A percentile compares a stretch with the other conserved stretches of the same genome.
These are phyloP conservation scores for Aspiorhynchus laticeps DNA, from an alignment of 2,113 vertebrate genomes.

Conservation along the genomic window DNA sequence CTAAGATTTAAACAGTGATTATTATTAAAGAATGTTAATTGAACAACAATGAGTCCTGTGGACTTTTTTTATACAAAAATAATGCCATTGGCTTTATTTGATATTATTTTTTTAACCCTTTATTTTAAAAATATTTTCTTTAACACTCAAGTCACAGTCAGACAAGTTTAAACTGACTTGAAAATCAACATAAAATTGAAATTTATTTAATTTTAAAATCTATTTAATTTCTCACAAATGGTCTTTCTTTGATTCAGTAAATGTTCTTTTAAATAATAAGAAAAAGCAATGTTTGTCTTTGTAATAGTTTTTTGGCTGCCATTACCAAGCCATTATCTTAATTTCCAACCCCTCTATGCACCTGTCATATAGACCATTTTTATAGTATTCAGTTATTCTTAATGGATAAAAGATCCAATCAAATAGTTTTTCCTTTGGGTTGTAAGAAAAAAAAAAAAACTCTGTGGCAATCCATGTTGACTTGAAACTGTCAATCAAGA, in stretches of 20 bases:
- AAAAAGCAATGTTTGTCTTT: not conserved
- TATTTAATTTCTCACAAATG: not conserved
- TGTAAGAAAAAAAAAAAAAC: not conserved
- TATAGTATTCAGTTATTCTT: not conserved
- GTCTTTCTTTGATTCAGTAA: not conserved
- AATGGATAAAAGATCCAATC: not conserved
- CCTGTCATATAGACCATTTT: not conserved
- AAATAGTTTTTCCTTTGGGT: not conserved
- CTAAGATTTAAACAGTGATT: not conserved
- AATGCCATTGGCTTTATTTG: not conserved
- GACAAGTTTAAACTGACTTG: not conserved
- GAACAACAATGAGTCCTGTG: not conserved
- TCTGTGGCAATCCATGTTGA: not conserved
- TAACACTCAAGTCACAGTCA: not conserved
- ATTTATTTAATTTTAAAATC: not conserved
- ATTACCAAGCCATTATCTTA: not conserved
- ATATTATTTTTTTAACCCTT: not conserved
- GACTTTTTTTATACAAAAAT: not conserved
- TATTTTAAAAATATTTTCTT: not conserved
- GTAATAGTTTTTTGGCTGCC: not conserved
- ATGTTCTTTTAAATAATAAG: not conserved
- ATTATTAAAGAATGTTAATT: slow-evolving; percentile 10
- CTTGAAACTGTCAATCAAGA: not conserved
- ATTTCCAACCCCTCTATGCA: not conserved
- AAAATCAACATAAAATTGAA: not conserved